phyloP scores from a whole-genome alignment of 2,113 vertebrate genomes.

The Crotalus helleri region DNA sequence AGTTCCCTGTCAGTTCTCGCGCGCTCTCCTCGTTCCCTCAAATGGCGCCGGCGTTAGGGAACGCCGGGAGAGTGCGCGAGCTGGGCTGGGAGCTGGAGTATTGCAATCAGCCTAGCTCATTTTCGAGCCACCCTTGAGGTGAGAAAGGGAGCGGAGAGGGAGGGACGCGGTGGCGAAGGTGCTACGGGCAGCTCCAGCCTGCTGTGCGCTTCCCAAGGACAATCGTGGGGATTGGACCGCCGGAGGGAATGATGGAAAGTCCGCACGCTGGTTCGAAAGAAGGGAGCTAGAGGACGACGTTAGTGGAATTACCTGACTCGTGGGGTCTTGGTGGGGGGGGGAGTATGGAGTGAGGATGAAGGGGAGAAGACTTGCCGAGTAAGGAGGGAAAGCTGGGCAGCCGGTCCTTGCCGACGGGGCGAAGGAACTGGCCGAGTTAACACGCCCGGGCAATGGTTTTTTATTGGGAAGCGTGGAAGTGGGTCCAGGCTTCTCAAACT shows the following conservation, averaged over 20 bases:
- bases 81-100: background rate
- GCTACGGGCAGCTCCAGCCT: background rate
- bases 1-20: background rate
- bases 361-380: background rate
- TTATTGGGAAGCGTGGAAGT: background rate
- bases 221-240: background rate
- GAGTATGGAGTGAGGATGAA: background rate
- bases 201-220: background rate
- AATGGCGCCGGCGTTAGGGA: background rate
- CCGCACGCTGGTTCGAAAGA: background rate
- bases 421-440: background rate
- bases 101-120: background rate
- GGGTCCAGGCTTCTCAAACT: background rate
- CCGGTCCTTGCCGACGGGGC: background rate
- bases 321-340: background rate
- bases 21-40: background rate
- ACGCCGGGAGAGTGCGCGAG: background rate
- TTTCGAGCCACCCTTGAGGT: background rate
- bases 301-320: background rate
- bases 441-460: background rate
- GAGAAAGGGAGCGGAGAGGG: background rate
- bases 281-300: background rate
- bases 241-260: background rate
- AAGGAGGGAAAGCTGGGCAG: background rate
- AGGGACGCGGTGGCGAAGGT: background rate